Evolutionary conservation across 2,797 vertebrate species (phyloP).

Genomic region (Sebastes itinus): DNA sequence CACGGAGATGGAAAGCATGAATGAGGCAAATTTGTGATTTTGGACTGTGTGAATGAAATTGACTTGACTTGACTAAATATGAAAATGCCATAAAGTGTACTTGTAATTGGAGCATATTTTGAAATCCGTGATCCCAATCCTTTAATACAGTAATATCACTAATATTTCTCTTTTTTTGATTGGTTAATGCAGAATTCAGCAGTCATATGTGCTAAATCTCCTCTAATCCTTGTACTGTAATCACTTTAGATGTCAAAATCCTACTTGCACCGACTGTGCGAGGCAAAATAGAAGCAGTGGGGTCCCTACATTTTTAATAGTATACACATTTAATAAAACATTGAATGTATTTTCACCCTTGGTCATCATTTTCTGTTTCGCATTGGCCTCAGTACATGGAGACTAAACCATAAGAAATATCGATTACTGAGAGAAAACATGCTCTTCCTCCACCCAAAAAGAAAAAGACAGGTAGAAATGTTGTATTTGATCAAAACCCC

Average conservation of each 20-base stretch:
- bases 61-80: background rate
- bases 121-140: background rate
- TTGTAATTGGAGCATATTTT: background rate
- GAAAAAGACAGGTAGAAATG: background rate
- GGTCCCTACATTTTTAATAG: background rate
- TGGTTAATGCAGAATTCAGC: constrained; percentile 5
- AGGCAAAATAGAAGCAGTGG: background rate
- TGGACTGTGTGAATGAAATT: background rate
- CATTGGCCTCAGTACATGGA: background rate
- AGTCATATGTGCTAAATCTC: constrained; percentile 4
- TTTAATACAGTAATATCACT: constrained; percentile 6
- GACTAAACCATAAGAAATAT: background rate
- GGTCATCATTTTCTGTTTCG: background rate
- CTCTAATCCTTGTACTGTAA: constrained; percentile 26
- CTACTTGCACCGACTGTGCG: background rate
- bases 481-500: background rate
- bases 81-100: background rate
- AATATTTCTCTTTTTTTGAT: constrained; percentile 5
- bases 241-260: constrained; percentile 20
- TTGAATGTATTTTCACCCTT: background rate
- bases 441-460: background rate
- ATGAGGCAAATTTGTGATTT: background rate
- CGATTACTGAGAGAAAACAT: background rate
- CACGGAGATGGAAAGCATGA: background rate
- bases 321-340: background rate